Evolutionary conservation across 2,113 vertebrate species (phyloP).

Genomic region (Girardinichthys multiradiatus): DNA sequence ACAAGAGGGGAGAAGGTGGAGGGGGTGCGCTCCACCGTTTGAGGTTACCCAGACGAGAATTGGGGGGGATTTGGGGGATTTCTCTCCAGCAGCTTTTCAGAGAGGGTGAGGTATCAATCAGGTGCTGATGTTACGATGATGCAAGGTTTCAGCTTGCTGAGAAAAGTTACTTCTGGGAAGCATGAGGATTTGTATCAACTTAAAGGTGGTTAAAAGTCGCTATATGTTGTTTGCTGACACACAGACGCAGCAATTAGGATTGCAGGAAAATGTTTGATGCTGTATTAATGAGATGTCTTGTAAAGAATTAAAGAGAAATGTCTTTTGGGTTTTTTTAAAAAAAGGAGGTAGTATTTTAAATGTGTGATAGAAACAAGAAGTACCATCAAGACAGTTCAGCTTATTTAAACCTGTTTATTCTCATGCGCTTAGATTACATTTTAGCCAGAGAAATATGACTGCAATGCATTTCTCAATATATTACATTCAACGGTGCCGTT

Average conservation of each 20-base stretch:
- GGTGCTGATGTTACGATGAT: slow-evolving; percentile 76
- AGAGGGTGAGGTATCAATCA: slow-evolving; percentile 71
- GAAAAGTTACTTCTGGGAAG: slow-evolving; percentile 47
- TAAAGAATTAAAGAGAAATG: slow-evolving; percentile 4
- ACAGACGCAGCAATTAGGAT: slow-evolving; percentile 9
- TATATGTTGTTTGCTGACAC: slow-evolving; percentile 15
- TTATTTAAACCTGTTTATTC: slow-evolving; percentile 50
- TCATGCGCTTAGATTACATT: slow-evolving; percentile 40
- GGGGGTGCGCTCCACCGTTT: slow-evolving; percentile 22
- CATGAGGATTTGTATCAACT: slow-evolving; percentile 33
- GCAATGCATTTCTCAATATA: slow-evolving; percentile 33
- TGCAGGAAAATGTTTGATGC: slow-evolving; percentile 3
- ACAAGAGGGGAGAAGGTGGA: slow-evolving; percentile 19
- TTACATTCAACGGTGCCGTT: slow-evolving; percentile 54
- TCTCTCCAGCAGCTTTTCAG: slow-evolving; percentile 57
- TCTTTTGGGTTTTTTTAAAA: slow-evolving; percentile 3
- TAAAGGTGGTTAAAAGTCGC: slow-evolving; percentile 11
- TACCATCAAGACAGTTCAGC: neutral
- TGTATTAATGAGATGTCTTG: slow-evolving; percentile 27
- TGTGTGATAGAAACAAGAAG: neutral
- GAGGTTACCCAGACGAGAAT: slow-evolving; percentile 65
- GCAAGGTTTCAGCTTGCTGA: slow-evolving; percentile 60
- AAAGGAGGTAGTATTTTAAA: neutral
- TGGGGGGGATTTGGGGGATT: slow-evolving; percentile 57
- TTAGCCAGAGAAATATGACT: slow-evolving; percentile 31